Evolutionary conservation across 2,888 invertebrate species (phyloP).

Genomic region (Rhorus exstirpatorius): DNA sequence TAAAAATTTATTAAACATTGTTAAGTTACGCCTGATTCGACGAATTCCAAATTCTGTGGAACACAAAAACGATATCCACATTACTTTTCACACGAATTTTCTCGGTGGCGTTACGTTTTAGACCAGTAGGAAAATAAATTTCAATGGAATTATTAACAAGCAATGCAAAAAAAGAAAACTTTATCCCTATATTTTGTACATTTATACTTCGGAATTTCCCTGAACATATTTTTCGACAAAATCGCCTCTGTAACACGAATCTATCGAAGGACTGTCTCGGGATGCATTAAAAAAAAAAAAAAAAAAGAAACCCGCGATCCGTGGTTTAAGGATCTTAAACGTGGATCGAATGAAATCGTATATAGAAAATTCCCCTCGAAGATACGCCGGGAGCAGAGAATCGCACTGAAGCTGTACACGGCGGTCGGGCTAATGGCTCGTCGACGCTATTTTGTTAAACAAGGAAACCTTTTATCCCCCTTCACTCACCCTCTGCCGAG

Average conservation of each 20-base stretch:
- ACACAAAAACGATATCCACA: too few species aligned
- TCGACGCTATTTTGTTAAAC: conserved; percentile 85
- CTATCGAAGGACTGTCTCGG: background rate
- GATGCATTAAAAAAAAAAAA: conserved; percentile 17
- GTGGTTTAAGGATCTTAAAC: conserved; percentile 54
- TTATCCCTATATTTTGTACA: background rate
- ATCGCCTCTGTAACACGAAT: conserved; percentile 23
- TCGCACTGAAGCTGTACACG: conserved; percentile 82
- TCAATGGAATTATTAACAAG: background rate
- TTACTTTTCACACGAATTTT: background rate
- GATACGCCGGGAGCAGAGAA: conserved; percentile 80
- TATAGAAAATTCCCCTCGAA: conserved; percentile 74
- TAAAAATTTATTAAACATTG: too few species aligned
- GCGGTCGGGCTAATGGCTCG: conserved; percentile 85
- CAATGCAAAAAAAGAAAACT: background rate
- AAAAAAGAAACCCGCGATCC: conserved; percentile 47
- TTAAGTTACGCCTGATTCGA: too few species aligned
- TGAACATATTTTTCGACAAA: background rate
- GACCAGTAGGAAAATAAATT: background rate
- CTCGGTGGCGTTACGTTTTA: background rate
- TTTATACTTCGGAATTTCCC: background rate
- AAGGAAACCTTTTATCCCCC: conserved; percentile 85
- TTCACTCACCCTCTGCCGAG: conserved; percentile 70
- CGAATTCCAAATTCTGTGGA: background rate
- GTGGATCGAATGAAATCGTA: conserved; percentile 62